Conservation (phyloP, 2,797 vertebrate species). For the Macropus fuliginosus region DNA sequence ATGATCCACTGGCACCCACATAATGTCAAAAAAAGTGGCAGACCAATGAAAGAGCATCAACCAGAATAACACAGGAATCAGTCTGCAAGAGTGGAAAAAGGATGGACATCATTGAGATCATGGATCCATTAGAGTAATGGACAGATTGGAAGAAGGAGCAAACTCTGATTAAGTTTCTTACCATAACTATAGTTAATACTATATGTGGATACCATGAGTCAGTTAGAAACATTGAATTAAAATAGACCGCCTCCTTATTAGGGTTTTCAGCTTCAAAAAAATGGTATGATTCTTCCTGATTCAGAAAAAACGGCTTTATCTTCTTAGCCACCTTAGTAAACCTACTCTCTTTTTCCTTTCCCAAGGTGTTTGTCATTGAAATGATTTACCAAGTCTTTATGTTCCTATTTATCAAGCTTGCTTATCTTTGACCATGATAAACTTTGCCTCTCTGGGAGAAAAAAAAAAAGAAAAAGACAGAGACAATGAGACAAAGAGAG, state of each 20-base stretch:
- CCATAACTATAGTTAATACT: not conserved
- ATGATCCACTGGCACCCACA: not conserved
- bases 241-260: not conserved
- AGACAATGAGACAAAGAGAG: not conserved
- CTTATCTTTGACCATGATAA: not conserved
- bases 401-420: not conserved
- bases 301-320: not conserved
- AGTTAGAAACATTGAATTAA: not conserved
- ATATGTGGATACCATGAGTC: not conserved
- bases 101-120: not conserved
- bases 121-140: not conserved
- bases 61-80: not conserved
- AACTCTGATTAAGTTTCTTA: not conserved
- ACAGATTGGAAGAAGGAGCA: not conserved
- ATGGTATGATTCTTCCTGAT: not conserved
- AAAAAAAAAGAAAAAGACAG: not conserved
- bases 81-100: not conserved
- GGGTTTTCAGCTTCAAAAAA: not conserved
- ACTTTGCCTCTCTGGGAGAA: not conserved
- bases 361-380: not conserved
- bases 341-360: not conserved
- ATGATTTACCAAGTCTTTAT: not conserved
- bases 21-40: not conserved
- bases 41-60: not conserved
- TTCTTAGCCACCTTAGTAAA: not conserved